These are phyloP conservation scores for Stegastes partitus DNA, from an alignment of 2,113 vertebrate species.

Conservation along the genomic window DNA sequence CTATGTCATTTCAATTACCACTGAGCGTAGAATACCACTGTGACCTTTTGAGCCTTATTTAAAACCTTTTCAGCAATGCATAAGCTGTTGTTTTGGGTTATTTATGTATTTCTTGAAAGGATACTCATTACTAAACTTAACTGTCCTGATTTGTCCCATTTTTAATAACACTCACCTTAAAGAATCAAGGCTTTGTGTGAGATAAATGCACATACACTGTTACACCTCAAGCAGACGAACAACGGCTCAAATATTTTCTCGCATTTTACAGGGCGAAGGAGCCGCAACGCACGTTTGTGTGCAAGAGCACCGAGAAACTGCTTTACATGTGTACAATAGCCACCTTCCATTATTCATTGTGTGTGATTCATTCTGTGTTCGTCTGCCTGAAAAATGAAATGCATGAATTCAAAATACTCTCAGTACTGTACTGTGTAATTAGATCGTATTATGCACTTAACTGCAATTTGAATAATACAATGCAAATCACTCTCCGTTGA, in stretches of 20 bases:
- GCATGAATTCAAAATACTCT: slow-evolving; percentile 73
- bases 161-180: too few relatives aligned
- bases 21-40: too few relatives aligned
- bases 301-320: neutral
- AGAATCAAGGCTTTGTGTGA: too few relatives aligned
- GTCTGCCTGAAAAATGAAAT: slow-evolving; percentile 66
- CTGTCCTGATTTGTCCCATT: too few relatives aligned
- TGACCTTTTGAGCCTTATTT: too few relatives aligned
- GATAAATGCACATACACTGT: too few relatives aligned
- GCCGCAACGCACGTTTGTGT: neutral
- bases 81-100: too few relatives aligned
- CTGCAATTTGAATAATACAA: slow-evolving; percentile 79
- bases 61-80: too few relatives aligned
- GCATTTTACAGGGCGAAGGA: too few relatives aligned
- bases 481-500: slow-evolving; percentile 72
- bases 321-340: slow-evolving; percentile 59
- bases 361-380: slow-evolving; percentile 60
- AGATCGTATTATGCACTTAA: slow-evolving; percentile 78
- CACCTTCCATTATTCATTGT: slow-evolving; percentile 64
- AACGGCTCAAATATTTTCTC: slow-evolving; percentile 30
- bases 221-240: neutral
- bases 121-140: too few relatives aligned
- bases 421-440: slow-evolving; percentile 72
- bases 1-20: too few relatives aligned
- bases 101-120: too few relatives aligned